Evolutionary conservation across 2,888 invertebrate genomes (phyloP).

Genomic region (Electrophaes corylata): DNA sequence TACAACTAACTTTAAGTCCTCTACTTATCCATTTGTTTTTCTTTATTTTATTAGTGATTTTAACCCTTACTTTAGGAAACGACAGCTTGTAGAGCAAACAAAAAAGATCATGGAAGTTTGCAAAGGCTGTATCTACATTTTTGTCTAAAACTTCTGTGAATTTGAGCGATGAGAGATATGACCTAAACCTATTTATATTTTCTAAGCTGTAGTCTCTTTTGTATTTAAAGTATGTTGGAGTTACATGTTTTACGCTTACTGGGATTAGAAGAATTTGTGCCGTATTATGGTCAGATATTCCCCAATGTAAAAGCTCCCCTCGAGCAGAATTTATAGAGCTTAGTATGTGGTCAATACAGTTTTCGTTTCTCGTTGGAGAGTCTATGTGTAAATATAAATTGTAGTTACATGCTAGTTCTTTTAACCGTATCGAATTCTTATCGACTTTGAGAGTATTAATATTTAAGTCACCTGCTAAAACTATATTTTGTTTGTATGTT

Average conservation of each 20-base stretch:
- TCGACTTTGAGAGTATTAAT: not conserved
- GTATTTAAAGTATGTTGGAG: not conserved
- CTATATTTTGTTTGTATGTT: not conserved
- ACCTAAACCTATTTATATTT: not conserved
- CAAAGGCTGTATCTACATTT: not conserved
- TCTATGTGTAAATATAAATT: not conserved
- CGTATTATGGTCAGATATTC: too few relatives aligned
- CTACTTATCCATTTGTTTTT: not conserved
- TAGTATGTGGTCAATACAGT: not conserved
- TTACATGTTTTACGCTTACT: not conserved
- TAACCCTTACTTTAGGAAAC: not conserved
- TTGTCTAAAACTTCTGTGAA: not conserved
- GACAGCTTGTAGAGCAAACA: not conserved
- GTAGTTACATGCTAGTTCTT: not conserved
- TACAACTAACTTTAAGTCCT: not conserved
- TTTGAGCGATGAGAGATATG: not conserved
- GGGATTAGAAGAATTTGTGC: not conserved
- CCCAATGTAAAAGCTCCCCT: not conserved
- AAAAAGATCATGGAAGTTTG: not conserved
- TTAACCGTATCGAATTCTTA: not conserved
- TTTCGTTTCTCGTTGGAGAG: not conserved
- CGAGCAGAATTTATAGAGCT: not conserved
- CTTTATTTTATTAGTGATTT: not conserved
- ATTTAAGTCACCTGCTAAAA: too few relatives aligned
- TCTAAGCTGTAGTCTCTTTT: not conserved